Evolutionary conservation across 2,113 vertebrate species (phyloP).

Genomic region (Epinephelus moara): DNA sequence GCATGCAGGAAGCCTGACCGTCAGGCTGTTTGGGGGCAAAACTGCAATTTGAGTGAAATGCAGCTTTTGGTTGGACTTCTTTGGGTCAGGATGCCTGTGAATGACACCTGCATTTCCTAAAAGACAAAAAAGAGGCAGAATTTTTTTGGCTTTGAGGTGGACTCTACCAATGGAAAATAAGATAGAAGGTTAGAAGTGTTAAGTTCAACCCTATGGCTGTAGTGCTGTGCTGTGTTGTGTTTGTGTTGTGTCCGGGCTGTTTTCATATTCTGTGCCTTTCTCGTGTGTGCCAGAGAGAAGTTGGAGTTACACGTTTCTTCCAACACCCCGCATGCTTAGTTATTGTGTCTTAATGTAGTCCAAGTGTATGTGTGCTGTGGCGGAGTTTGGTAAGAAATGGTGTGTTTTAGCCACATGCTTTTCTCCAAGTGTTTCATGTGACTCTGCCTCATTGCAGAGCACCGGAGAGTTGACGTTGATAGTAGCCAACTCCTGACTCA

Average conservation of each 20-base stretch:
- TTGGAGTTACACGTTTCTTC: slow-evolving; percentile 64
- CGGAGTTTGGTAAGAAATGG: slow-evolving; percentile 31
- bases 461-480: slow-evolving; percentile 55
- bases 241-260: slow-evolving; percentile 43
- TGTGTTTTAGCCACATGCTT: slow-evolving; percentile 55
- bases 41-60: slow-evolving; percentile 73
- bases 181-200: slow-evolving; percentile 88
- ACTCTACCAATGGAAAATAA: slow-evolving; percentile 87
- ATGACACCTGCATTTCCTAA: slow-evolving; percentile 83
- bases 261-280: slow-evolving; percentile 47
- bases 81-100: slow-evolving; percentile 84
- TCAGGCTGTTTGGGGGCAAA: slow-evolving; percentile 53
- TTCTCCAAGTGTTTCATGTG: slow-evolving; percentile 57
- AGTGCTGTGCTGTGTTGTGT: slow-evolving; percentile 68
- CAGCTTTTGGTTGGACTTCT: slow-evolving; percentile 74
- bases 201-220: slow-evolving; percentile 72
- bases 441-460: slow-evolving; percentile 68
- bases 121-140: slow-evolving; percentile 78
- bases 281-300: slow-evolving; percentile 59
- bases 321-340: slow-evolving; percentile 48
- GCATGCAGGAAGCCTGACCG: slow-evolving; percentile 56
- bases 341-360: slow-evolving; percentile 27
- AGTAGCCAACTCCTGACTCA: slow-evolving; percentile 71
- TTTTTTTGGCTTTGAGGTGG: slow-evolving; percentile 69
- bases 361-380: slow-evolving; percentile 19